These are phyloP conservation scores for Callipepla squamata DNA, from an alignment of 2,113 vertebrate species.

Conservation along the genomic window DNA sequence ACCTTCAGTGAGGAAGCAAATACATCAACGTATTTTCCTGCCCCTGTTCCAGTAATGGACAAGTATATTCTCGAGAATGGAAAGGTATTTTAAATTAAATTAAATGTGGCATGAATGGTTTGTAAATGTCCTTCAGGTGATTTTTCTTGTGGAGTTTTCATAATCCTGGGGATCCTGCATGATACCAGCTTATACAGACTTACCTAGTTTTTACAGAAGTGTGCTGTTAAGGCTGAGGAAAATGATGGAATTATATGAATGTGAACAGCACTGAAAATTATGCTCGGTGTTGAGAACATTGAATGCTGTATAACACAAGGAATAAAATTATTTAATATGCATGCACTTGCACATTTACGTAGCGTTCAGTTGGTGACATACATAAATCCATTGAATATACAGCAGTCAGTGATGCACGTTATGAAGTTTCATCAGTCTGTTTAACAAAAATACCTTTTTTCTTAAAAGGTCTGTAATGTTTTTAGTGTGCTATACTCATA, in stretches of 20 bases:
- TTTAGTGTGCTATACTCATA: background rate
- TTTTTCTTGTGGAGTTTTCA: slow-evolving; percentile 23
- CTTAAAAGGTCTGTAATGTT: background rate
- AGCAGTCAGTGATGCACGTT: background rate
- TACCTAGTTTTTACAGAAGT: background rate
- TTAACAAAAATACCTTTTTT: background rate
- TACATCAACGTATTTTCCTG: slow-evolving; percentile 83
- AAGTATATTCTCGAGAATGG: slow-evolving; percentile 88
- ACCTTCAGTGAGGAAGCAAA: slow-evolving; percentile 85
- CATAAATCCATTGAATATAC: background rate
- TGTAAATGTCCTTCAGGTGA: slow-evolving; percentile 16
- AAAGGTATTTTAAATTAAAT: slow-evolving; percentile 81
- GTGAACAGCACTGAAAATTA: background rate
- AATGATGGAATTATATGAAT: background rate
- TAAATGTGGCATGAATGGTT: slow-evolving; percentile 57
- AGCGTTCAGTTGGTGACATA: background rate
- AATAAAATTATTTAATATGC: background rate
- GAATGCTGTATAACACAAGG: background rate
- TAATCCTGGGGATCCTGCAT: background rate
- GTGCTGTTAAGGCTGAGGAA: background rate
- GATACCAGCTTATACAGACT: background rate
- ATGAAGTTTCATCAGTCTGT: background rate
- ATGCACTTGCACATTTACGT: background rate
- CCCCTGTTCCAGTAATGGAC: slow-evolving; percentile 84
- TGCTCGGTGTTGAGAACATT: background rate